phyloP scores from a whole-genome alignment of 2,113 vertebrate genomes.

The Noctilio leporinus region DNA sequence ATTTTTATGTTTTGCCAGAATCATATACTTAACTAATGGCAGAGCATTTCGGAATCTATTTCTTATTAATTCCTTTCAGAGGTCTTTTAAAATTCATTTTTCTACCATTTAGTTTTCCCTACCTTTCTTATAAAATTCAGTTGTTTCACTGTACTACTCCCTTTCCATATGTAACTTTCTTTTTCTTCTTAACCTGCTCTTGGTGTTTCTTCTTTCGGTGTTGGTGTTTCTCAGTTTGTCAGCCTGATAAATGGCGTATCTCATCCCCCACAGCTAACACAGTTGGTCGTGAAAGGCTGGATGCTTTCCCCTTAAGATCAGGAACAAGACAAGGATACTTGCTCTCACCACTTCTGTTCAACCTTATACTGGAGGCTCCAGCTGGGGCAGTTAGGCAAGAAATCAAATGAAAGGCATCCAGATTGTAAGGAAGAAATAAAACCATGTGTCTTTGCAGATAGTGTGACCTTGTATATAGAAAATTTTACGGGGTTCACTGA shows the following conservation, averaged over 20 bases:
- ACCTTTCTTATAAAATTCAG: not conserved
- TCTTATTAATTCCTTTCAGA: not conserved
- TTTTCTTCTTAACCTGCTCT: not conserved
- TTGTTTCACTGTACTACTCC: not conserved
- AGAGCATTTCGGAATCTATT: not conserved
- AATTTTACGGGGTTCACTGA: not conserved
- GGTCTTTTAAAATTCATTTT: not conserved
- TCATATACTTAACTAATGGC: not conserved
- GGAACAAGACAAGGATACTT: not conserved
- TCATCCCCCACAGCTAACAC: not conserved
- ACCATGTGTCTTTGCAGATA: not conserved
- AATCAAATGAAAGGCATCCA: not conserved
- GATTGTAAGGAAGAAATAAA: not conserved
- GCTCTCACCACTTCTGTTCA: not conserved
- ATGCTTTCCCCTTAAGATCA: not conserved
- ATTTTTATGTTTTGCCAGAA: not conserved
- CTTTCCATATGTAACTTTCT: not conserved
- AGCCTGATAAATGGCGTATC: not conserved
- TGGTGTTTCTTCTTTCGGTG: not conserved
- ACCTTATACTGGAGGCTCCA: not conserved
- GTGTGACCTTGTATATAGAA: not conserved
- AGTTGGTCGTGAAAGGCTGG: not conserved
- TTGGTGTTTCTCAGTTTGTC: not conserved
- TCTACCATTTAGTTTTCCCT: not conserved
- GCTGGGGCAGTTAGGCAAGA: not conserved